Evolutionary conservation across 2,888 invertebrate genomes (phyloP), one percentile per base, ranked within the genome.

Genomic region (Caenorhabditis doughertyi): DNA sequence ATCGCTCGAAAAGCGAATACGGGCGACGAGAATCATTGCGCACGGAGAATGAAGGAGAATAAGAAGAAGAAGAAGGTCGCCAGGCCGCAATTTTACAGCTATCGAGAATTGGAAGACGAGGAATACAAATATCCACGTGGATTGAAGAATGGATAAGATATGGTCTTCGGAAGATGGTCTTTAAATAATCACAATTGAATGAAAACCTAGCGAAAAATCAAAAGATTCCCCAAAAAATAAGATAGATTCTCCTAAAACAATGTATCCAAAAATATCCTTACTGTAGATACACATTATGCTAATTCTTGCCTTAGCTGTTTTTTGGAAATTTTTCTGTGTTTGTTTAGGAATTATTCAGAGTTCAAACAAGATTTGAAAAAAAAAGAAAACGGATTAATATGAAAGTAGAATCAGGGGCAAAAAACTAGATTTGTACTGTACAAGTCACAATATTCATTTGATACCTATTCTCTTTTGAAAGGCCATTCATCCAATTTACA

Each of bases 1-100:
- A 77, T 70, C 77, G 76, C 76, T 65, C 56, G 58, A 67, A 67
- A 44, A 60, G 71, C 44, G 73, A 64, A 58, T 51, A 62, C 62
- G 73, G 32, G 9, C 55, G 29, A 18, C 56, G 56, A 55, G 35
- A 35, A 71, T 51, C 60, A 39, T 53, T 44, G 39, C 60, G 42
- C 47, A 29, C 16, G 56, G 21, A 27, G 44, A 47, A 47, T 42
- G 39, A 11, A 42, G n/a, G 35, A 13, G 44, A 62, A 23, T 21
- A 29, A 18, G 51, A 32, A 13, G 29, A 11, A 4, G 44, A 23
- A 74, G 64, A 65, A 55, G 55, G 74, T 65, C 56, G 47, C 11
- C 25, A 23, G 35, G 49, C 72, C 72, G 62, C 72, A 72, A 72
- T 72, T 72, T 58, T 60, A 71, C 35, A 35, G 35, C 35, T 35